These are phyloP conservation scores for Zosterops hypoxanthus DNA, from an alignment of 2,113 vertebrate species.

Conservation along the genomic window DNA sequence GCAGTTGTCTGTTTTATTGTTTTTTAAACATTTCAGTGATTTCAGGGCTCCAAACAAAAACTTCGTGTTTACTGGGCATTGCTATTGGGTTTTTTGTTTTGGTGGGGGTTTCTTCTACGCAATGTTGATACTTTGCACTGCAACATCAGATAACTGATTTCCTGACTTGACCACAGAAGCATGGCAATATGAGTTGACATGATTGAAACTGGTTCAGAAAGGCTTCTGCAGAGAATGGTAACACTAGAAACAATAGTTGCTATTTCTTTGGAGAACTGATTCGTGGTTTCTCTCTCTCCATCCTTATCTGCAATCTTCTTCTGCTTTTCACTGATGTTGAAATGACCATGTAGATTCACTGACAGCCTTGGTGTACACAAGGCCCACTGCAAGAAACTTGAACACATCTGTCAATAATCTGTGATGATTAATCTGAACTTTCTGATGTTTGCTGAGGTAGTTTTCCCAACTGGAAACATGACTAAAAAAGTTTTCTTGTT, in stretches of 20 bases:
- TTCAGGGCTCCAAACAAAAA: not conserved
- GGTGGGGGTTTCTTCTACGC: not conserved
- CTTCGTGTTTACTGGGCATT: not conserved
- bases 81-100: not conserved
- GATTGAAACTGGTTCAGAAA: not conserved
- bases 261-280: not conserved
- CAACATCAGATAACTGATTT: not conserved
- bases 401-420: not conserved
- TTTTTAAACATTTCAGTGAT: not conserved
- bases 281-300: not conserved
- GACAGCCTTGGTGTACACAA: not conserved
- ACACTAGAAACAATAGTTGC: not conserved
- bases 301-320: not conserved
- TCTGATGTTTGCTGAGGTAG: not conserved
- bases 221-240: not conserved
- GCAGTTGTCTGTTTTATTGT: not conserved
- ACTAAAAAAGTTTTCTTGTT: not conserved
- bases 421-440: not conserved
- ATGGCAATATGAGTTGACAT: not conserved
- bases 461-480: not conserved
- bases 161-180: not conserved
- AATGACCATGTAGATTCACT: not conserved
- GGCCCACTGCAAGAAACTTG: not conserved
- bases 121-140: not conserved
- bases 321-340: not conserved